A percentile compares a stretch with the other conserved stretches of the same genome.
phyloP scores from a whole-genome alignment of 2,888 invertebrate genomes.

The Synanthedon andrenaeformis region DNA sequence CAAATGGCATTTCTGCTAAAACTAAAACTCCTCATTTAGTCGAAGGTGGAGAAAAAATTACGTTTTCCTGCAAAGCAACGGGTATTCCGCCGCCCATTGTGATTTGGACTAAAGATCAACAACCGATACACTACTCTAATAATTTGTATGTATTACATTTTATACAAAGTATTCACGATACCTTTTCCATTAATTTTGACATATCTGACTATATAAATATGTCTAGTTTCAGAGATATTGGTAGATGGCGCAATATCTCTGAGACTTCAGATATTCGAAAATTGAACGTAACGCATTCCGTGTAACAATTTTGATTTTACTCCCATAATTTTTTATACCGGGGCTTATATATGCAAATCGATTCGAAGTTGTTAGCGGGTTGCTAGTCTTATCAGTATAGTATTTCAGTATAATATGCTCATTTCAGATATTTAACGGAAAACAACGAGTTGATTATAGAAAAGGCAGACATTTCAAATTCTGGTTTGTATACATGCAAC shows the following conservation, averaged over 20 bases:
- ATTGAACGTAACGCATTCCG: too few species aligned
- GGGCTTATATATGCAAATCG: too few species aligned
- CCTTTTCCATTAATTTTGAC: slow-evolving; percentile 2
- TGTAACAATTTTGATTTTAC: too few species aligned
- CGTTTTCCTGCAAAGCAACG: slow-evolving; percentile 36
- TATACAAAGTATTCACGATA: background rate
- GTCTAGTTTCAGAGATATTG: too few species aligned
- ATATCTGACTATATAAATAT: background rate
- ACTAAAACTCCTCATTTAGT: slow-evolving; percentile 5
- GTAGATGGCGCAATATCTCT: too few species aligned
- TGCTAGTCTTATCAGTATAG: too few species aligned
- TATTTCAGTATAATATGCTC: too few species aligned
- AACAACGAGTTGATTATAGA: slow-evolving; percentile 30
- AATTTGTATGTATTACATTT: slow-evolving; percentile 33
- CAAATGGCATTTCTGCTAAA: slow-evolving; percentile 14
- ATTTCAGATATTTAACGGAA: slow-evolving; percentile 29
- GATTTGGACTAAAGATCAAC: slow-evolving; percentile 52
- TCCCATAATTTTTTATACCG: too few species aligned
- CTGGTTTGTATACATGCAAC: slow-evolving; percentile 50
- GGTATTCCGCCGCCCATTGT: slow-evolving; percentile 51
- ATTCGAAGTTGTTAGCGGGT: too few species aligned
- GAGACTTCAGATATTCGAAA: too few species aligned
- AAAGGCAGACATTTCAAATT: slow-evolving; percentile 28
- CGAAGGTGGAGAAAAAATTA: slow-evolving; percentile 24
- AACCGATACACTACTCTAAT: slow-evolving; percentile 33